A percentile compares a stretch with the other conserved stretches of the same genome.
Conservation (phyloP, 1,140 invertebrate genomes). For the Drosophila sp. region DNA sequence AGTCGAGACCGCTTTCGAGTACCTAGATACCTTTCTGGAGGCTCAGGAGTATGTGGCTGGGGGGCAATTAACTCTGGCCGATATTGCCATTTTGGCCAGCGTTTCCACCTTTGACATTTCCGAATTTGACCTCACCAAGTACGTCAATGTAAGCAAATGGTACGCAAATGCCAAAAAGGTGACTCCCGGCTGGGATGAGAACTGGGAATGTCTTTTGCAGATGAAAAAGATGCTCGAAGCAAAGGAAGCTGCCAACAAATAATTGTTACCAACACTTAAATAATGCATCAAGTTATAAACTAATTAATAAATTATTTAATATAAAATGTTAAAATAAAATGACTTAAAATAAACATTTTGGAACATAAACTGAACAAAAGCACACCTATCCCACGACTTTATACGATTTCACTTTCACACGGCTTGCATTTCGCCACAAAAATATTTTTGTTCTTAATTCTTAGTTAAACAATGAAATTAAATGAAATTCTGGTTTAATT, state of each 20-base stretch:
- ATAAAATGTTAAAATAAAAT: background rate
- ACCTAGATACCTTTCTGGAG: conserved; percentile 88
- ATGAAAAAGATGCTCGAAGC: background rate
- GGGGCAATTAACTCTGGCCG: conserved; percentile 88
- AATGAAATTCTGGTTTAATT: too few relatives aligned
- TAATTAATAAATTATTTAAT: too few relatives aligned
- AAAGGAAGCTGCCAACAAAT: background rate
- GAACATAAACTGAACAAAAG: too few relatives aligned
- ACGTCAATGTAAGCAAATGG: conserved; percentile 88
- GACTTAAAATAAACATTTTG: background rate
- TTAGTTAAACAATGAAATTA: too few relatives aligned
- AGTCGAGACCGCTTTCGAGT: conserved; percentile 86
- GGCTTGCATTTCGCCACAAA: too few relatives aligned
- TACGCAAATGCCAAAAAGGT: conserved; percentile 87
- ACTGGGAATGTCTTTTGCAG: conserved; percentile 7
- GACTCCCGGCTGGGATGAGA: conserved; percentile 84
- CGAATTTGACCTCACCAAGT: conserved; percentile 87
- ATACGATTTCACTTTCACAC: too few relatives aligned
- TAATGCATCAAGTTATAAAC: background rate
- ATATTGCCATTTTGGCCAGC: conserved; percentile 86
- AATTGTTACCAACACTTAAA: background rate
- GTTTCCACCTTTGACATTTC: conserved; percentile 87
- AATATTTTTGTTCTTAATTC: too few relatives aligned
- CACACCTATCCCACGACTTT: too few relatives aligned
- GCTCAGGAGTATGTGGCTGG: conserved; percentile 87